A percentile compares a stretch with the other conserved stretches of the same genome.
Conservation (phyloP, 2,797 vertebrate genomes). For the Hippoglossus hippoglossus region DNA sequence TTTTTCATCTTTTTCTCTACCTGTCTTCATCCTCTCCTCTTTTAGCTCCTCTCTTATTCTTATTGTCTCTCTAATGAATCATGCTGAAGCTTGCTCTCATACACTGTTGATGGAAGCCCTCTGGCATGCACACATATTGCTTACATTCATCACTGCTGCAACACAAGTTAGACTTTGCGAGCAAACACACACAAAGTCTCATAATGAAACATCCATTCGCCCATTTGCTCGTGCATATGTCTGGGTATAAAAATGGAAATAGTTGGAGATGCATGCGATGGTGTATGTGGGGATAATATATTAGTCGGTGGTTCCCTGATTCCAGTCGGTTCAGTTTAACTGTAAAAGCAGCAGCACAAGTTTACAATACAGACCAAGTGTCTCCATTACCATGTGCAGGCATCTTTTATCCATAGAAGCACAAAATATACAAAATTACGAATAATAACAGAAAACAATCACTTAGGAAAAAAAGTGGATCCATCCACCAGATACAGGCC, state of each 20-base stretch:
- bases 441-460: no score
- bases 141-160: slow-evolving; percentile 82
- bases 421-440: no score
- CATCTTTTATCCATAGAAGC: no score
- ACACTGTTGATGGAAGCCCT: slow-evolving; percentile 80
- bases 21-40: slow-evolving; percentile 38
- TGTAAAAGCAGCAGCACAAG: no score
- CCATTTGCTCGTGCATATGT: slow-evolving; percentile 53
- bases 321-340: no score
- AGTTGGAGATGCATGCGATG: neutral
- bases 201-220: slow-evolving; percentile 52
- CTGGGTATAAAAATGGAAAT: slow-evolving; percentile 34
- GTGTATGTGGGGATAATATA: neutral
- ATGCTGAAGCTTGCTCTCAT: slow-evolving; percentile 75
- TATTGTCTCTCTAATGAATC: slow-evolving; percentile 69
- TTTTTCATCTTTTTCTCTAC: slow-evolving; percentile 19
- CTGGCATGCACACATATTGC: slow-evolving; percentile 82
- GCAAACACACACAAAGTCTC: slow-evolving; percentile 46
- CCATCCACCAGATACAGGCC: no score
- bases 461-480: no score
- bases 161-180: slow-evolving; percentile 68
- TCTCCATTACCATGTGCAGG: no score
- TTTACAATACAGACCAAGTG: no score
- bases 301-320: neutral
- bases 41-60: slow-evolving; percentile 24